phyloP scores from a whole-genome alignment of 2,888 invertebrate species.

The Nymphalis c-album region DNA sequence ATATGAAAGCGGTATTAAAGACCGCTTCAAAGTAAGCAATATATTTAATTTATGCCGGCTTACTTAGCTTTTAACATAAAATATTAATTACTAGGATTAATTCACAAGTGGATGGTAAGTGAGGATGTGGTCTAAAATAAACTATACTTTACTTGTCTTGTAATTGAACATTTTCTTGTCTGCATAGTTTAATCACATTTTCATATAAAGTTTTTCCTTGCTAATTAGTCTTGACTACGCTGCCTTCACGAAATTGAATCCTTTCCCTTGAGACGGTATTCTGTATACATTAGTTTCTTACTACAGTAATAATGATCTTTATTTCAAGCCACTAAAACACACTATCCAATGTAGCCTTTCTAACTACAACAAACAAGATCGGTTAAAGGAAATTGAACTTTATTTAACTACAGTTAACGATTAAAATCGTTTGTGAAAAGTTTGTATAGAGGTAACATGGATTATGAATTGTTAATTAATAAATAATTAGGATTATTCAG shows the following conservation, averaged over 20 bases:
- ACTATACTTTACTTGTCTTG: too few relatives aligned
- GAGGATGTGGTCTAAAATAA: too few relatives aligned
- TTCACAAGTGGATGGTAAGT: too few relatives aligned
- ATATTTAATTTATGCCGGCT: too few relatives aligned
- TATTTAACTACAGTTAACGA: background rate
- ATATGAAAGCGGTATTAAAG: too few relatives aligned
- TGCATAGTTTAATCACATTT: background rate
- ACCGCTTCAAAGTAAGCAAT: too few relatives aligned
- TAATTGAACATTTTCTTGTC: too few relatives aligned
- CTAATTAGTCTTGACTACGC: slow-evolving; percentile 28
- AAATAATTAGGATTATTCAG: slow-evolving; percentile 15
- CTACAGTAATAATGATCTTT: slow-evolving; percentile 3
- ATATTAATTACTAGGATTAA: too few relatives aligned
- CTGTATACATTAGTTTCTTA: slow-evolving; percentile 15
- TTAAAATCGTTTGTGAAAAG: background rate
- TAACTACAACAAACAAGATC: background rate
- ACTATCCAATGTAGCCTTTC: background rate
- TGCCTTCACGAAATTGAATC: slow-evolving; percentile 28
- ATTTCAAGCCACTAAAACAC: background rate
- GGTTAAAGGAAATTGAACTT: background rate
- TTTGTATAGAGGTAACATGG: background rate
- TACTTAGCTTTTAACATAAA: too few relatives aligned
- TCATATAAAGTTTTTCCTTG: background rate
- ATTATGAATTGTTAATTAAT: slow-evolving; percentile 14
- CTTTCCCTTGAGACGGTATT: slow-evolving; percentile 27